Evolutionary conservation across 1,140 invertebrate species (phyloP).

Genomic region (Aricia agestis): DNA sequence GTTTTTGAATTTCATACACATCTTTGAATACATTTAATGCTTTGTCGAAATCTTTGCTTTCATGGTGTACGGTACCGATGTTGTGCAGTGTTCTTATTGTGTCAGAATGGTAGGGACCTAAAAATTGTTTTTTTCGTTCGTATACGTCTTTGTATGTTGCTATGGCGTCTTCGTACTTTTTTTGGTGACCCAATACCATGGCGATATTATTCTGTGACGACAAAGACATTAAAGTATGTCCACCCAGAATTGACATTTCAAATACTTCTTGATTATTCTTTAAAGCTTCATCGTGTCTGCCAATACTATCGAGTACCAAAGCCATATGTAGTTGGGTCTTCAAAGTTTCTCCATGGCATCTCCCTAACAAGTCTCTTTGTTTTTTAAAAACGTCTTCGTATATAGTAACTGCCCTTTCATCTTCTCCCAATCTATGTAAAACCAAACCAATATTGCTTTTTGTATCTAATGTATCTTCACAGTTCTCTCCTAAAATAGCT

Average conservation of each 20-base stretch:
- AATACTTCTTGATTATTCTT: neutral
- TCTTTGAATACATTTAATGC: constrained; percentile 1
- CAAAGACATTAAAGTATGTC: neutral
- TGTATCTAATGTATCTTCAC: neutral
- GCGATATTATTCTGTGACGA: constrained; percentile 12
- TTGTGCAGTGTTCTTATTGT: constrained; percentile 15
- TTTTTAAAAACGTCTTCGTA: constrained; percentile 6
- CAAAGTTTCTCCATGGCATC: neutral
- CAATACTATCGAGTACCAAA: neutral
- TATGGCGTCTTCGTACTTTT: constrained; percentile 12
- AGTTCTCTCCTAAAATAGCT: neutral
- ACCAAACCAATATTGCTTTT: neutral
- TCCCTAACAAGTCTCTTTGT: neutral
- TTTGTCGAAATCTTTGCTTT: neutral
- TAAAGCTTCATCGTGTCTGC: neutral
- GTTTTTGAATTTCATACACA: constrained; percentile 10
- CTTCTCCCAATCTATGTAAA: neutral
- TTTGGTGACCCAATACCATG: constrained; percentile 2
- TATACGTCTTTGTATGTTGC: constrained; percentile 14
- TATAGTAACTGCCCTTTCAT: neutral
- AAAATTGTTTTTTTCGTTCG: constrained; percentile 9
- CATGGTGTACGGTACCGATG: neutral
- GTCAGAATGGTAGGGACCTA: constrained; percentile 10
- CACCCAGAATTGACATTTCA: neutral
- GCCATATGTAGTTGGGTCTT: constrained; percentile 4